Evolutionary conservation across 1,140 invertebrate species (phyloP), one percentile per base, ranked within the genome.

Genomic region (Dreissena rostriformis): DNA sequence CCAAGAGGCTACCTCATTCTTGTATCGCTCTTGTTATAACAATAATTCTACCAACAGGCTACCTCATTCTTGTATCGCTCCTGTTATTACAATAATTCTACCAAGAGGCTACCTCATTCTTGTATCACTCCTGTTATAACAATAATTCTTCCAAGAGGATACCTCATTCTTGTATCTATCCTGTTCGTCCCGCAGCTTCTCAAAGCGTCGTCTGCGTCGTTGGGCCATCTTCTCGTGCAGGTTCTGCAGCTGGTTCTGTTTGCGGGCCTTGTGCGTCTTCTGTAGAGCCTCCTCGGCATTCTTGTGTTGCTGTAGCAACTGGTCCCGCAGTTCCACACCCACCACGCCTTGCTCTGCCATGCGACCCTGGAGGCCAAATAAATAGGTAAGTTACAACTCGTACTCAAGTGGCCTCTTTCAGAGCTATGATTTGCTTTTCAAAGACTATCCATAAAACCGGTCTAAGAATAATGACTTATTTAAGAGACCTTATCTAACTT

Each of bases 11-110:
- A 92, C 91, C 84, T 91, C 88, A 84, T 86, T 89, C 73, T 89
- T 89, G 72, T 91, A 91, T 39, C 87, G 77, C n/a, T n/a, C n/a
- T 29, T 92, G 91, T 57, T 92, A 90, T 63, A n/a, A n/a, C n/a
- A n/a, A n/a, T n/a, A n/a, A n/a, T n/a, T n/a, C n/a, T n/a, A n/a
- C n/a, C n/a, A n/a, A n/a, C n/a, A n/a, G n/a, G n/a, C n/a, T n/a
- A n/a, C n/a, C n/a, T n/a, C n/a, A n/a, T n/a, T n/a, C n/a, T n/a
- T n/a, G n/a, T n/a, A n/a, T n/a, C n/a, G n/a, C n/a, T n/a, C n/a
- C n/a, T n/a, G n/a, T n/a, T n/a, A n/a, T n/a, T n/a, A n/a, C n/a
- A n/a, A n/a, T n/a, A n/a, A n/a, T n/a, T n/a, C n/a, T n/a, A n/a
- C n/a, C n/a, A n/a, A 84, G 67, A 80, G n/a, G n/a, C n/a, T n/a